A percentile compares a stretch with the other conserved stretches of the same genome.
Conservation (phyloP, 2,888 invertebrate species). For the Furcula furcula region DNA sequence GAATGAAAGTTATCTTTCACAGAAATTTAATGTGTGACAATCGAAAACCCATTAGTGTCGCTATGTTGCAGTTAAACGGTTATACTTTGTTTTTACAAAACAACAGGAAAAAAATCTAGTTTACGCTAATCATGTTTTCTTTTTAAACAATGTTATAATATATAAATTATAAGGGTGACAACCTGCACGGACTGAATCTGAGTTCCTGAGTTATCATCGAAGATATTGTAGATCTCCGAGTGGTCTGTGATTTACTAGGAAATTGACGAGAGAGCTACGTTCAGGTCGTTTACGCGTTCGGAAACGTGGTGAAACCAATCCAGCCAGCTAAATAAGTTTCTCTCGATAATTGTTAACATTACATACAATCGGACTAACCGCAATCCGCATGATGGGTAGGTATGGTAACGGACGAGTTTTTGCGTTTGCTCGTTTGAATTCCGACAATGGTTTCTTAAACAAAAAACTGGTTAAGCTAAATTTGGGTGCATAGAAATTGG, state of each 20-base stretch:
- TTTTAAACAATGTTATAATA: too few relatives aligned
- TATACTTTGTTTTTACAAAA: slow-evolving; percentile 22
- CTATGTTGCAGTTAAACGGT: slow-evolving; percentile 24
- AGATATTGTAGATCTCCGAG: slow-evolving; percentile 24
- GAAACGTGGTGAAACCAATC: slow-evolving; percentile 31
- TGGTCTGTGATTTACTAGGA: slow-evolving; percentile 40
- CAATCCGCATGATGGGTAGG: slow-evolving; percentile 45
- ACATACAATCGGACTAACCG: slow-evolving; percentile 55
- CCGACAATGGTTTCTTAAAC: slow-evolving; percentile 46
- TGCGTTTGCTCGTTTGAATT: slow-evolving; percentile 47
- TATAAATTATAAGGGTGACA: slow-evolving; percentile 36
- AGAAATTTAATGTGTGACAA: slow-evolving; percentile 34
- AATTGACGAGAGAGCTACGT: slow-evolving; percentile 43
- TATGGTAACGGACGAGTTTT: slow-evolving; percentile 58
- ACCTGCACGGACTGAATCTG: slow-evolving; percentile 41
- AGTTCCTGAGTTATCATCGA: too few relatives aligned
- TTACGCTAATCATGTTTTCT: too few relatives aligned
- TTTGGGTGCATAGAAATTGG: slow-evolving; percentile 45
- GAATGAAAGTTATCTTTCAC: slow-evolving; percentile 44
- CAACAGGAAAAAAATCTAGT: slow-evolving; percentile 27
- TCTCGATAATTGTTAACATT: slow-evolving; percentile 51
- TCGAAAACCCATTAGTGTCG: slow-evolving; percentile 25
- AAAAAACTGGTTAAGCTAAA: slow-evolving; percentile 50
- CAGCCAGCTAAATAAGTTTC: slow-evolving; percentile 34
- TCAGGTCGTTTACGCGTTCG: slow-evolving; percentile 41